Conservation (phyloP, 2,888 invertebrate species). For the Helleia helle region DNA sequence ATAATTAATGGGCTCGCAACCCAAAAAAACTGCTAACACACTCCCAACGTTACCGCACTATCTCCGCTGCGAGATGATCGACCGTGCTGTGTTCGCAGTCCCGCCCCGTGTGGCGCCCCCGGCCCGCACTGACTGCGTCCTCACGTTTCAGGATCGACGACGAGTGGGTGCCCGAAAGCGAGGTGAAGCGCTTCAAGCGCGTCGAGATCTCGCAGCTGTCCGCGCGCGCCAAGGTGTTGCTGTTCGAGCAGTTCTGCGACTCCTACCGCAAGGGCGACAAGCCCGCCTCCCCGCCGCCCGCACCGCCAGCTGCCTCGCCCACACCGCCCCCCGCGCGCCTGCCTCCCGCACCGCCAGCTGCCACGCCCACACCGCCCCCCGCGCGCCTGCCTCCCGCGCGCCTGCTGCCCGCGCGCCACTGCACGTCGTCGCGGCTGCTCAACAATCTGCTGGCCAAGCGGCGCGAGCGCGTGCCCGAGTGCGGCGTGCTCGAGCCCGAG, state of each 20-base stretch:
- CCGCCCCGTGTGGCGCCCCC: slow-evolving; percentile 44
- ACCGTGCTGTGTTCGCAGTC: slow-evolving; percentile 53
- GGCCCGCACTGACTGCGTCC: fast-evolving
- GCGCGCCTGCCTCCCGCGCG: slow-evolving; percentile 20
- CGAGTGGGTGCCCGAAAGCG: slow-evolving; percentile 87
- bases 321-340: background rate
- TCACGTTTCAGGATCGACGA: slow-evolving; percentile 83
- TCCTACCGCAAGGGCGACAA: slow-evolving; percentile 40
- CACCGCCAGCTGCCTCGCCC: slow-evolving; percentile 17
- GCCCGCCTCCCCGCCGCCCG: slow-evolving; percentile 20
- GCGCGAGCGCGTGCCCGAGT: slow-evolving; percentile 26
- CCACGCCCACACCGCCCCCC: background rate
- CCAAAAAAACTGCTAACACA: slow-evolving; percentile 62
- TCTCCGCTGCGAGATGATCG: background rate
- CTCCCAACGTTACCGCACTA: slow-evolving; percentile 14
- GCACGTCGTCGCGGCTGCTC: slow-evolving; percentile 43
- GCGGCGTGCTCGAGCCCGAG: slow-evolving; percentile 14
- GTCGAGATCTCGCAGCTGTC: slow-evolving; percentile 72
- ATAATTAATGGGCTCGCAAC: slow-evolving; percentile 40
- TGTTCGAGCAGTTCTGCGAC: slow-evolving; percentile 67
- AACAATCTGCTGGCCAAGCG: slow-evolving; percentile 43
- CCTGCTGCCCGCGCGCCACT: slow-evolving; percentile 36
- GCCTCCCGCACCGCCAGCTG: slow-evolving; percentile 14
- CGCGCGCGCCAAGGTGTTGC: slow-evolving; percentile 58
- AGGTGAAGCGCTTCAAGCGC: slow-evolving; percentile 76